Percentiles rank a stretch among this genome's conserved stretches.
Evolutionary conservation across 2,113 vertebrate species (phyloP).

Genomic region (Oreochromis aureus): DNA sequence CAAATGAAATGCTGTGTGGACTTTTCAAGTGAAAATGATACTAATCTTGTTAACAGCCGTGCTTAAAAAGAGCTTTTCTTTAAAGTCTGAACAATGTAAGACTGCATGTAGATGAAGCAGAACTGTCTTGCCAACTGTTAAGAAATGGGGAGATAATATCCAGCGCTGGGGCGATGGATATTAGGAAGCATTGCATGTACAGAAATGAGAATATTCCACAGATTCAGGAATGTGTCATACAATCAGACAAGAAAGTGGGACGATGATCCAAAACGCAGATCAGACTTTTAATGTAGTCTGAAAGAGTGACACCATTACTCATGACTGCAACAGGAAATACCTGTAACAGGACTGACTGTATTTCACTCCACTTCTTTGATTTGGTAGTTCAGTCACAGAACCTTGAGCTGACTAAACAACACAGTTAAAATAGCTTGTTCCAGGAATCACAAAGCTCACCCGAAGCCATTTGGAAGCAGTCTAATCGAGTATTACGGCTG

Average conservation of each 20-base stretch:
- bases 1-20: neutral
- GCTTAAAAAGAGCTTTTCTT: neutral
- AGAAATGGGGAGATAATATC: neutral
- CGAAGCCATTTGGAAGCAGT: neutral
- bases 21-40: neutral
- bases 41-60: neutral
- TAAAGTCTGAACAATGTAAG: neutral
- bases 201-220: neutral
- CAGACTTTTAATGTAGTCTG: neutral
- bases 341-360: neutral
- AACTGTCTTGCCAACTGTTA: neutral
- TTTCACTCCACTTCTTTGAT: neutral
- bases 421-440: neutral
- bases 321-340: neutral
- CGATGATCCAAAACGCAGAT: neutral
- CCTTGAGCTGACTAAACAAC: neutral
- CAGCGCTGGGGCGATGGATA: neutral
- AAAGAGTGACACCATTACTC: neutral
- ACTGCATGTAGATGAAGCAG: neutral
- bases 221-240: neutral
- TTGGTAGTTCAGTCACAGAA: neutral
- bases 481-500: slow-evolving; percentile 1
- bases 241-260: neutral
- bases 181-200: neutral
- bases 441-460: neutral